Base-by-base conservation (phyloP, 2,113 vertebrate genomes). In the Toxotes chatareus region DNA sequence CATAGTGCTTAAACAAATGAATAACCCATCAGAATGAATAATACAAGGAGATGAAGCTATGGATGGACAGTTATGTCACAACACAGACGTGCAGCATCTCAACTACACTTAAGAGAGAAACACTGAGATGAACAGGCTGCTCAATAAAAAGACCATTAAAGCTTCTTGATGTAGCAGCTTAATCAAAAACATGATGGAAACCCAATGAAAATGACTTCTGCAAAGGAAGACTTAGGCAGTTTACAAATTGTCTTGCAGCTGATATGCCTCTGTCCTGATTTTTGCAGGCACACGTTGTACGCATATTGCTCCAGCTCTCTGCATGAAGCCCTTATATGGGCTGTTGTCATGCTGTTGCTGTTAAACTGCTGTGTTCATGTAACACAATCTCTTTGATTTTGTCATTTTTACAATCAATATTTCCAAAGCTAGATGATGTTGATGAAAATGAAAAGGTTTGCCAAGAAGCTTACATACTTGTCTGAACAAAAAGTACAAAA, bases 91-190 rank as follows among this genome's bases (percentile, higher is more conserved):
- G 16, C 42, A 64, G 47, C n/a, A 21, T 80, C 44, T 84, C 36
- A 44, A 62, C 82, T 2, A 36, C 67, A 76, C 55, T 73, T 73
- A n/a, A 78, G 76, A 46, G 59, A 69, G 63, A 78, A 59, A 81
- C 49, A 75, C 0, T 7, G 71, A 66, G 65, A 83, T 36, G 19
- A 36, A 80, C 57, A 70, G 14, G 38, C 5, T 57, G 16, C 63
- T 86, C 70, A 88, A 76, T 80, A 80, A 86, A 88, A 86, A 73
- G 47, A 57, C 76, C 66, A 82, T 82, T 76, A 76, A 46, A 17
- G 70, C 69, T 49, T 72, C 23, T 32, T 72, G n/a, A 31, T 8
- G 36, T 4, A 57, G 47, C 57, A 40, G 3, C 53, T 6, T 17
- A 75, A 57, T 60, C 23, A 64, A 42, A 71, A 84, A 70, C 83